Percentiles rank a stretch among this genome's conserved stretches.
Conservation (phyloP, 2,113 vertebrate genomes). For the Neodontobutis hainanensis region DNA sequence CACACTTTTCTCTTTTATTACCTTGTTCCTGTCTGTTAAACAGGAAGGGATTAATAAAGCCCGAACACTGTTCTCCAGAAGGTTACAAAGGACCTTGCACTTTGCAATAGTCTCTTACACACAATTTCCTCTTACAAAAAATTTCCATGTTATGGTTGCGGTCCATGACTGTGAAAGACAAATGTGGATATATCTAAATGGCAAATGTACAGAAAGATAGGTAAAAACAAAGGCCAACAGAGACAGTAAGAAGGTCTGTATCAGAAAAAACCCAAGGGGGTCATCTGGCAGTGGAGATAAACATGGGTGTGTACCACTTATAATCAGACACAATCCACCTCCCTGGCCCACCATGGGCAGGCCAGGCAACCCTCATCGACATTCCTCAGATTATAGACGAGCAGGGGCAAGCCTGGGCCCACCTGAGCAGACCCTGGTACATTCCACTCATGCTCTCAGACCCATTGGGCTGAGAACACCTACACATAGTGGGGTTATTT, state of each 20-base stretch:
- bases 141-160: too few species aligned
- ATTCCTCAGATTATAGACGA: constrained; percentile 74
- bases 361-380: constrained; percentile 66
- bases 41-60: background rate
- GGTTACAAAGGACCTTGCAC: background rate
- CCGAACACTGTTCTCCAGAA: background rate
- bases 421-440: constrained; percentile 73
- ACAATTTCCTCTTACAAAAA: background rate
- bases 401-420: constrained; percentile 73
- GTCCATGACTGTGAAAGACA: too few species aligned
- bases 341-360: constrained; percentile 64
- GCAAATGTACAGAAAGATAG: background rate
- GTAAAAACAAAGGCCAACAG: constrained; percentile 18
- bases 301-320: constrained; percentile 49
- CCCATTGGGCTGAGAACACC: constrained; percentile 35
- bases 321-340: constrained; percentile 66
- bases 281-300: constrained; percentile 71
- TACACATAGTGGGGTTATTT: constrained; percentile 9
- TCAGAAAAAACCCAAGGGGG: constrained; percentile 55
- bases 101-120: background rate
- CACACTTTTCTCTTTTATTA: background rate
- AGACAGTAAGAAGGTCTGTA: constrained; percentile 34
- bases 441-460: constrained; percentile 71
- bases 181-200: too few species aligned
- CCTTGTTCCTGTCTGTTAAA: background rate